Conservation (phyloP, 35 echinoderm and acorn worm genomes). For the Diadema setosum region DNA sequence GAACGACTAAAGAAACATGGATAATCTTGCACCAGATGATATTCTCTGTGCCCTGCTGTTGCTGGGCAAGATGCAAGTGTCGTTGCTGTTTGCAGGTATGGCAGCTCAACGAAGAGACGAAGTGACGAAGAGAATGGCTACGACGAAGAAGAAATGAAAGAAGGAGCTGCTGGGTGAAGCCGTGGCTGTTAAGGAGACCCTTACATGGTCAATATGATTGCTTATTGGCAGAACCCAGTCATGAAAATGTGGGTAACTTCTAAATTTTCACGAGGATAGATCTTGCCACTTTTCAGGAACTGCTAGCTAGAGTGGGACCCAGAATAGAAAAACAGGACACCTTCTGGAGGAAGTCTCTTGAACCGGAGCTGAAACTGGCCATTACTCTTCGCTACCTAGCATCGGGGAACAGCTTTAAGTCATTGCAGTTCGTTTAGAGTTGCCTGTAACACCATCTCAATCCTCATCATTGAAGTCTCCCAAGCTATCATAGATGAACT, state of each 20-base stretch:
- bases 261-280: background rate
- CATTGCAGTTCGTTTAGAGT: background rate
- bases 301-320: background rate
- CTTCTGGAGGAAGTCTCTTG: background rate
- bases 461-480: background rate
- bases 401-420: background rate
- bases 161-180: background rate
- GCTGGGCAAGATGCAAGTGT: no score
- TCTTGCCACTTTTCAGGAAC: background rate
- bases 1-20: no score
- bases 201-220: background rate
- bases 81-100: no score
- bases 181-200: background rate
- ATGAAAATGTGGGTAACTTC: background rate
- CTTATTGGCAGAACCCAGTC: background rate
- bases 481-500: background rate
- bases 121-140: no score
- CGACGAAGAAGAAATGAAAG: background rate
- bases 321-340: background rate
- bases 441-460: background rate
- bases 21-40: no score
- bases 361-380: background rate
- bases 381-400: background rate
- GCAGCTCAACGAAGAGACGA: no score
- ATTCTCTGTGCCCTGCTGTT: no score